Evolutionary conservation across 2,797 vertebrate species (phyloP).

Genomic region (Neostethus bicornis): DNA sequence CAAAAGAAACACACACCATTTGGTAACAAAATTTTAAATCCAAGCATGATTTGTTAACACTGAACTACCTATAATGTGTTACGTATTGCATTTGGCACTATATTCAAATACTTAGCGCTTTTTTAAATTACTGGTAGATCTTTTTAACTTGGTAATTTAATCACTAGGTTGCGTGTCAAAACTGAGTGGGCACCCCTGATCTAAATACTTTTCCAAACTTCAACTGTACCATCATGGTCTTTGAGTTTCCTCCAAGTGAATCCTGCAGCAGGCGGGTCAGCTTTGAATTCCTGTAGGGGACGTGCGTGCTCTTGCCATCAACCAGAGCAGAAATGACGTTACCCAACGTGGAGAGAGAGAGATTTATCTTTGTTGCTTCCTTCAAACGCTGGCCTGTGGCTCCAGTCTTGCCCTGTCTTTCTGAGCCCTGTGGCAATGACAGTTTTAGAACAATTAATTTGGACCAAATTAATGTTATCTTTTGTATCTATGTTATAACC

Average conservation of each 20-base stretch:
- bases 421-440: conserved; percentile 85
- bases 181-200: no score
- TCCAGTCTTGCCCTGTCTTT: conserved; percentile 97
- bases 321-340: conserved; percentile 98
- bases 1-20: no score
- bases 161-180: no score
- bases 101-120: no score
- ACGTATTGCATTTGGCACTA: no score
- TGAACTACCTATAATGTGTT: no score
- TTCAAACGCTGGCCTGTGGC: conserved; percentile 97
- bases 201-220: conserved; percentile 11
- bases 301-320: conserved; percentile 97
- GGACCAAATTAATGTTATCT: not conserved
- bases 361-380: conserved; percentile 98
- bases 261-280: conserved; percentile 96
- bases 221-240: conserved; percentile 95
- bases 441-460: not conserved
- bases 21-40: no score
- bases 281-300: conserved; percentile 98
- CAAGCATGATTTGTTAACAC: no score
- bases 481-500: not conserved
- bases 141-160: no score
- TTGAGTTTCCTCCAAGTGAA: conserved; percentile 97
- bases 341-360: conserved; percentile 97
- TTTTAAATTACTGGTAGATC: no score